Evolutionary conservation across 2,888 invertebrate species (phyloP).

Genomic region (Papilio protenor): DNA sequence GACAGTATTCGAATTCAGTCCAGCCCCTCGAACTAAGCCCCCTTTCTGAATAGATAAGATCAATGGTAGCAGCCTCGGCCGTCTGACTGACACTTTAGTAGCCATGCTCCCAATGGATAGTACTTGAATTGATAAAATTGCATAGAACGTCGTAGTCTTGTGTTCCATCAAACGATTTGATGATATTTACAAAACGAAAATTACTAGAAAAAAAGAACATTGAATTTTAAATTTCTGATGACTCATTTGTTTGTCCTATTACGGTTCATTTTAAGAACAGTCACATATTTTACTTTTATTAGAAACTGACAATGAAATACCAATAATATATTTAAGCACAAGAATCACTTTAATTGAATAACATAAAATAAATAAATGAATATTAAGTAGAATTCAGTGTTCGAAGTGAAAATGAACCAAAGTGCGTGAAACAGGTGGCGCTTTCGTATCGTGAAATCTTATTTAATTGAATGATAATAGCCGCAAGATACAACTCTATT

Average conservation of each 20-base stretch:
- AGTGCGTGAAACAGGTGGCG: constrained; percentile 66
- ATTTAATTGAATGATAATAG: constrained; percentile 83
- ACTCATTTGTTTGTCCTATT: background rate
- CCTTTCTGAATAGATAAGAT: constrained; percentile 75
- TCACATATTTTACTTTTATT: too few relatives aligned
- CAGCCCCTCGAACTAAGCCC: constrained; percentile 60
- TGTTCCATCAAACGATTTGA: background rate
- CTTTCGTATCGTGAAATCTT: constrained; percentile 75
- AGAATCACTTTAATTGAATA: background rate
- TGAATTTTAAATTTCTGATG: background rate
- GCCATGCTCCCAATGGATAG: constrained; percentile 51
- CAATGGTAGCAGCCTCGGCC: constrained; percentile 64
- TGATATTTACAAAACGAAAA: background rate
- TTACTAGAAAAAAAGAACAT: background rate
- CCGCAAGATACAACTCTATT: constrained; percentile 78
- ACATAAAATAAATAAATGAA: constrained; percentile 11
- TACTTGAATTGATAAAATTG: constrained; percentile 50
- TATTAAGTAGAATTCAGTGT: background rate
- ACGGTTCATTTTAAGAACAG: too few relatives aligned
- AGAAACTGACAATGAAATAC: background rate
- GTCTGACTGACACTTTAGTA: constrained; percentile 58
- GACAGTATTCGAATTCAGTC: constrained; percentile 72
- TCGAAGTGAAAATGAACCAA: constrained; percentile 21
- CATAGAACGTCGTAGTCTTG: background rate
- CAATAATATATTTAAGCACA: background rate